A percentile compares a stretch with the other conserved stretches of the same genome.
Conservation (phyloP, 2,888 invertebrate species). For the Melanostoma mellinum region DNA sequence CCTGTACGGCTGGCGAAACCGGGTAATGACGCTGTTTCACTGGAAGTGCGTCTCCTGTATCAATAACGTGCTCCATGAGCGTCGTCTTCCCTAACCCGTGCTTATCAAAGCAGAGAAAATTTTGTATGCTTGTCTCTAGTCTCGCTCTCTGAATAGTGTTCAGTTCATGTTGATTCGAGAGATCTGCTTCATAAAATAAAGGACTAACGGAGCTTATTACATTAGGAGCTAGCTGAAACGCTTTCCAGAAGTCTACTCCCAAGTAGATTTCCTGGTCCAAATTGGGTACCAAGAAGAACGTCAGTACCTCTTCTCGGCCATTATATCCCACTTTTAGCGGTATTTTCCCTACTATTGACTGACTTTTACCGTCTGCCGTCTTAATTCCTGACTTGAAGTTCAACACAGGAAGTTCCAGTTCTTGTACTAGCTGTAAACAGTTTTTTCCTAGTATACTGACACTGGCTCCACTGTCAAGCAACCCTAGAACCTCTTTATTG, state of each 20-base stretch:
- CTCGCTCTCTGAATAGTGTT: no score
- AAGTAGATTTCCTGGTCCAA: slow-evolving; percentile 37
- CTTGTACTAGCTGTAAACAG: no score
- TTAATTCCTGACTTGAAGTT: no score
- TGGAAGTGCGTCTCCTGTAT: slow-evolving; percentile 47
- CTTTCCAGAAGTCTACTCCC: slow-evolving; percentile 51
- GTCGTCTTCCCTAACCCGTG: slow-evolving; percentile 45
- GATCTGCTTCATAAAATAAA: no score
- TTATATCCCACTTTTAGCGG: no score
- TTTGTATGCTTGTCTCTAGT: neutral
- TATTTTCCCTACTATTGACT: no score
- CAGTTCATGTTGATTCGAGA: no score
- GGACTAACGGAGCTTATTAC: neutral
- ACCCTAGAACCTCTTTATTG: neutral
- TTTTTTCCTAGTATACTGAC: no score
- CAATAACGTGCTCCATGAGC: slow-evolving; percentile 51
- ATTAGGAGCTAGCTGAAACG: slow-evolving; percentile 30
- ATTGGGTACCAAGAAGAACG: slow-evolving; percentile 32
- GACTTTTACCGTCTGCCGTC: no score
- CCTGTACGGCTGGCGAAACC: slow-evolving; percentile 11
- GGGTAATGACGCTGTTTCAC: slow-evolving; percentile 65
- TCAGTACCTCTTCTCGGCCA: neutral
- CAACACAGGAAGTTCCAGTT: no score
- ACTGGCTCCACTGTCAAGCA: slow-evolving; percentile 24
- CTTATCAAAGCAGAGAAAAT: neutral